Percentiles rank a stretch among this genome's conserved stretches.
These are phyloP conservation scores for Allophyes oxyacanthae DNA, from an alignment of 2,888 invertebrate species.

Conservation along the genomic window DNA sequence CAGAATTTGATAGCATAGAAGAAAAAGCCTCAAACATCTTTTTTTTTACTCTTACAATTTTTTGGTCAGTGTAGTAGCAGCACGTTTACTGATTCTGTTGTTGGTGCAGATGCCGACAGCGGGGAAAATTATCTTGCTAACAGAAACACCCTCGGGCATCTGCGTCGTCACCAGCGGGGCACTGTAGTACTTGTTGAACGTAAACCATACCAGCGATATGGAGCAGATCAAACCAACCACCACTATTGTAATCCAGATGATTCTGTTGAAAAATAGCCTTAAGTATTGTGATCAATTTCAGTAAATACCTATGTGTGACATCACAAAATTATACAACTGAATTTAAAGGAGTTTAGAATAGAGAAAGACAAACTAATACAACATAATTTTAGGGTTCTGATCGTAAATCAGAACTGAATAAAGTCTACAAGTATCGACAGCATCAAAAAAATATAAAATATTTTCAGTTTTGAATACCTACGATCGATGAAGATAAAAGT, in stretches of 20 bases:
- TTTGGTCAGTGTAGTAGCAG: slow-evolving; percentile 73
- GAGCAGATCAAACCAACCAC: slow-evolving; percentile 79
- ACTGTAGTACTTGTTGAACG: slow-evolving; percentile 77
- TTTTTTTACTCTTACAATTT: slow-evolving; percentile 70
- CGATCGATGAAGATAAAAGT: too few relatives aligned
- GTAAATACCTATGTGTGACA: background rate
- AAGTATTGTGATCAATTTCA: background rate
- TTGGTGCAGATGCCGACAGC: slow-evolving; percentile 85
- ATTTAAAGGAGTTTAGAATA: too few relatives aligned
- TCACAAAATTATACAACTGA: too few relatives aligned
- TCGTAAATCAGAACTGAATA: too few relatives aligned
- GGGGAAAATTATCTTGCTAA: slow-evolving; percentile 84
- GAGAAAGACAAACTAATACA: too few relatives aligned
- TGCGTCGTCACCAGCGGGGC: slow-evolving; percentile 83
- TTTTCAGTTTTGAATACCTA: too few relatives aligned
- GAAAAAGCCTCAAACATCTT: too few relatives aligned
- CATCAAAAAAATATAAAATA: too few relatives aligned
- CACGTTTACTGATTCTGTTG: slow-evolving; percentile 83
- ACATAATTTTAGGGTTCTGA: too few relatives aligned
- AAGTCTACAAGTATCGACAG: too few relatives aligned
- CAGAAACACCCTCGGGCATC: slow-evolving; percentile 82
- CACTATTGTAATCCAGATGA: slow-evolving; percentile 80
- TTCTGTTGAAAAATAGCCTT: slow-evolving; percentile 58
- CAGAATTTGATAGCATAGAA: too few relatives aligned
- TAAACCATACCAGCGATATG: slow-evolving; percentile 77